A percentile compares a stretch with the other conserved stretches of the same genome.
Conservation (phyloP, 2,888 invertebrate genomes). For the Saturnia pavonia region DNA sequence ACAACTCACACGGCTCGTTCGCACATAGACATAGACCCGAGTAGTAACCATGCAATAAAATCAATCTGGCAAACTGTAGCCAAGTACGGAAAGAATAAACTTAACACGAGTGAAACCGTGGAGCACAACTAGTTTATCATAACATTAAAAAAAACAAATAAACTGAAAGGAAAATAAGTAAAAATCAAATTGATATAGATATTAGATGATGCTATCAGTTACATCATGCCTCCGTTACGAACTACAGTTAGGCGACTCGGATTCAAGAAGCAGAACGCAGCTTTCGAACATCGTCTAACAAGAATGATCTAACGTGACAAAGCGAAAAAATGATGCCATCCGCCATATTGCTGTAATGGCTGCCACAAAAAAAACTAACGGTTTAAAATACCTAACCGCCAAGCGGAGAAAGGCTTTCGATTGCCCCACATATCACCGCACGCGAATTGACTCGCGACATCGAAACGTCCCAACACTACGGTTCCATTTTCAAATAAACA, state of each 20-base stretch:
- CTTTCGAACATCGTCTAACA: constrained; percentile 75
- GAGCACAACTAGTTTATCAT: too few species aligned
- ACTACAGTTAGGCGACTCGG: constrained; percentile 74
- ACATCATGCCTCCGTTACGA: constrained; percentile 64
- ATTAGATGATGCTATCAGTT: constrained; percentile 51
- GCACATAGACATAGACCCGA: too few species aligned
- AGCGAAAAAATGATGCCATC: constrained; percentile 79
- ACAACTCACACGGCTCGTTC: too few species aligned
- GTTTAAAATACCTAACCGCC: constrained; percentile 79
- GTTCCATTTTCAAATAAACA: constrained; percentile 43
- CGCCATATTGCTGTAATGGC: constrained; percentile 77
- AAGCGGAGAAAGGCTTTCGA: constrained; percentile 81
- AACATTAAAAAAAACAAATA: not conserved
- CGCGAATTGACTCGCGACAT: constrained; percentile 66
- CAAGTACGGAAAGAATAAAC: too few species aligned
- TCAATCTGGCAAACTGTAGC: too few species aligned
- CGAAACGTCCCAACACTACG: constrained; percentile 59
- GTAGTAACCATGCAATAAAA: too few species aligned
- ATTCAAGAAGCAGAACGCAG: constrained; percentile 67
- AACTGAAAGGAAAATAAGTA: constrained; percentile 14
- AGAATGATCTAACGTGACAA: constrained; percentile 82
- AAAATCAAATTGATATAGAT: constrained; percentile 27
- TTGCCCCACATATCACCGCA: constrained; percentile 79
- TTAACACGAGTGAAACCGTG: not conserved
- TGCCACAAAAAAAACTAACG: constrained; percentile 80